Conservation (phyloP, 2,888 invertebrate species). For the Dimorphilus gyrociliatus region DNA sequence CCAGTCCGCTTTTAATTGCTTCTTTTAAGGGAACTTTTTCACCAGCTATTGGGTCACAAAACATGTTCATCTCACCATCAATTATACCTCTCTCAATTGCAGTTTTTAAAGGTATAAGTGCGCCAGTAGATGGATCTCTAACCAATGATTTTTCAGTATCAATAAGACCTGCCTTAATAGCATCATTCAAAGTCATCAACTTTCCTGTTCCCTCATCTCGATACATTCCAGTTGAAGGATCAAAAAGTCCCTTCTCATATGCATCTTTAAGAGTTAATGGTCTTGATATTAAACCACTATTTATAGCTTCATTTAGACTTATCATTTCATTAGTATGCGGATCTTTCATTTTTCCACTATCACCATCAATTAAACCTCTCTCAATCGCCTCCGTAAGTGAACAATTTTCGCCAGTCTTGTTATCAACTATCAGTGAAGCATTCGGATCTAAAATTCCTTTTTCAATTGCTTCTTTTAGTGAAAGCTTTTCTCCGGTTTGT, state of each 20-base stretch:
- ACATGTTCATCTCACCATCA: constrained; percentile 9
- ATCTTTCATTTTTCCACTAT: constrained; percentile 66
- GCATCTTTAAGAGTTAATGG: constrained; percentile 15
- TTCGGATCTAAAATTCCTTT: constrained; percentile 42
- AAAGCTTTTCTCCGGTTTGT: constrained; percentile 55
- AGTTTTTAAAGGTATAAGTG: constrained; percentile 63
- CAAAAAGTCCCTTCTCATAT: constrained; percentile 13
- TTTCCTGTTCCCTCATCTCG: constrained; percentile 10
- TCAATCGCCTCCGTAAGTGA: constrained; percentile 65
- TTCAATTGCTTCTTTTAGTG: constrained; percentile 57
- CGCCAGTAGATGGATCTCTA: constrained; percentile 42
- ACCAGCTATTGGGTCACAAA: constrained; percentile 37
- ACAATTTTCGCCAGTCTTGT: constrained; percentile 44
- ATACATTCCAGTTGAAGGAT: constrained; percentile 16
- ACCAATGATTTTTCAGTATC: constrained; percentile 10
- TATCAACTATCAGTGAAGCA: constrained; percentile 10
- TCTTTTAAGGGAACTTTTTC: constrained; percentile 37
- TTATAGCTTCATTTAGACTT: constrained; percentile 48
- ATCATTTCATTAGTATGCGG: constrained; percentile 55
- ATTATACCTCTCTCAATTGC: constrained; percentile 40
- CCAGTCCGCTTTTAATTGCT: neutral
- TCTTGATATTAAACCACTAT: constrained; percentile 50
- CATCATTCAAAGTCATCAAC: constrained; percentile 55
- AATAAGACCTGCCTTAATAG: constrained; percentile 32
- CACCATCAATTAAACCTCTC: constrained; percentile 58